These are phyloP conservation scores for Poeciliopsis presidionis DNA, from an alignment of 2,797 vertebrate genomes.

Conservation along the genomic window DNA sequence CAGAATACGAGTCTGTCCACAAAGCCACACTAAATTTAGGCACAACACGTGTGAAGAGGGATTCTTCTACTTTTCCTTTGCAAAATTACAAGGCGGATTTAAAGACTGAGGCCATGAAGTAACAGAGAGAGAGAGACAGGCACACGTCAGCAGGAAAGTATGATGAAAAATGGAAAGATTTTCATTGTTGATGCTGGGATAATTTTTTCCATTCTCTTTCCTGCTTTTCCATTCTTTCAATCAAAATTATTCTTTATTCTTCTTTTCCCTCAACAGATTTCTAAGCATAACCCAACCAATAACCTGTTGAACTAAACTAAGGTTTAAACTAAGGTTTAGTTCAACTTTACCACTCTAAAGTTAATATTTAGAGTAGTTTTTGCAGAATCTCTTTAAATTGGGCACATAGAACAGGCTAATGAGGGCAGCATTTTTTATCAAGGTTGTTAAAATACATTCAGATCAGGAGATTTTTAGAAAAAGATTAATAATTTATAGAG, in stretches of 20 bases:
- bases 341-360: neutral
- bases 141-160: constrained; percentile 13
- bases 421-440: neutral
- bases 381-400: neutral
- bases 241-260: neutral
- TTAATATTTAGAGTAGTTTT: neutral
- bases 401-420: neutral
- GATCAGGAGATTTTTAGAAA: neutral
- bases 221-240: neutral
- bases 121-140: constrained; percentile 45
- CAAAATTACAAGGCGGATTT: constrained; percentile 29
- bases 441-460: neutral
- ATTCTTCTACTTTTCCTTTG: constrained; percentile 34
- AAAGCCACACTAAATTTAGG: constrained; percentile 46
- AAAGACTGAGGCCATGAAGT: constrained; percentile 33
- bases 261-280: neutral
- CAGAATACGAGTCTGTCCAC: constrained; percentile 35
- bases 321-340: no score
- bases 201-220: neutral
- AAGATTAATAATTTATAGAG: neutral
- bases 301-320: neutral
- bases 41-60: constrained; percentile 1
- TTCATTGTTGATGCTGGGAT: neutral
- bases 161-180: constrained; percentile 6
- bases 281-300: neutral